Base-by-base conservation (phyloP, 2,888 invertebrate genomes). In the Prosopocoilus inquinatus region DNA sequence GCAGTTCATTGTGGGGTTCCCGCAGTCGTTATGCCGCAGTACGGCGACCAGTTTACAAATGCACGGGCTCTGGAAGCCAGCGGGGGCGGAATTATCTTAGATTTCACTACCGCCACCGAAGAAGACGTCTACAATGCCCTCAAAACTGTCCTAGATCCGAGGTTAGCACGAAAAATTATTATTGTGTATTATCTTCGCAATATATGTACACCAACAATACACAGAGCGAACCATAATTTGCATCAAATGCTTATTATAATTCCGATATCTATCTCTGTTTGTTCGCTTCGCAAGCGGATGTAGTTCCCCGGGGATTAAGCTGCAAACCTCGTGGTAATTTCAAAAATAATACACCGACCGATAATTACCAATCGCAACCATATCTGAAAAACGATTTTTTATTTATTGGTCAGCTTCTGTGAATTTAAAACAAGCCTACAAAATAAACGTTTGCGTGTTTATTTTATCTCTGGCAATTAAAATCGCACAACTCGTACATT, bases 1-100 rank as follows among this genome's bases (percentile, higher is more conserved):
- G 84, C 86, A 0, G 77, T 86, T 3, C 83, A 87, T 62, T 84
- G 84, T 49, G 88, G 84, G 9, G 81, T 84, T 35, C 88, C 88
- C 4, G 77, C 85, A 46, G 74, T 89, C 4, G 81, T 86, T 3
- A 82, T 89, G 33, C 89, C 89, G 3, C 79, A 88, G 47, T 88
- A 85, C 65, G 88, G 88, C 1, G 88, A 88, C 68, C 88, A 89
- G 68, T 84, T 82, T 58, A 80, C 84, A 0, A 89, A 89, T 68
- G 85, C 84, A 0, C 80, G 81, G 41, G 83, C 83, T 0, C 71
- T 85, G 2, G 80, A 82, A 65, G 83, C 84, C 47, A 81, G 81
- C 7, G 84, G 85, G 4, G 75, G 84, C 3, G 88, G 84, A 1
- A 75, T 81, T 1, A 77, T 84, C 4, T 75, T 88, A 1, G 70